phyloP scores from a whole-genome alignment of 2,888 invertebrate genomes.

The Venusia cambrica region DNA sequence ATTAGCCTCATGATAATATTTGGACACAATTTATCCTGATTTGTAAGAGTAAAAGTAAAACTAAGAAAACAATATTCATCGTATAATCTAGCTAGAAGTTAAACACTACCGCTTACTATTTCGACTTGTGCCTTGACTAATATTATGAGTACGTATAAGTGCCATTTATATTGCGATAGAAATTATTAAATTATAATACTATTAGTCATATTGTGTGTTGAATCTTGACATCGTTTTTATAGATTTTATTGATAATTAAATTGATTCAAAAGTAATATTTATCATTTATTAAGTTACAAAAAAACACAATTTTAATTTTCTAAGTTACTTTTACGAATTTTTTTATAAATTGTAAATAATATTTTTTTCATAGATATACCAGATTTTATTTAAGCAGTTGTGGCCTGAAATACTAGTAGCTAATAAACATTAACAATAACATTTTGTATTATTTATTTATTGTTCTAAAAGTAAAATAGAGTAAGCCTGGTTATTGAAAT shows the following conservation, averaged over 20 bases:
- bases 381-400: slow-evolving; percentile 41
- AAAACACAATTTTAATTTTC: background rate
- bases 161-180: slow-evolving; percentile 26
- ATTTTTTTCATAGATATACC: slow-evolving; percentile 38
- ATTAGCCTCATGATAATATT: too few relatives aligned
- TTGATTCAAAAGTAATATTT: background rate
- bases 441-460: slow-evolving; percentile 28
- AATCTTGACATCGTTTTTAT: slow-evolving; percentile 6
- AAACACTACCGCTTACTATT: slow-evolving; percentile 13
- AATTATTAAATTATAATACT: slow-evolving; percentile 11
- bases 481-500: too few relatives aligned
- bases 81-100: background rate
- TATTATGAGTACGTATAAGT: slow-evolving; percentile 21
- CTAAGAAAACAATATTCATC: too few relatives aligned
- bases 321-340: slow-evolving; percentile 21
- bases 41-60: too few relatives aligned
- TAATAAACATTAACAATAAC: slow-evolving; percentile 58
- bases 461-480: too few relatives aligned
- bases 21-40: too few relatives aligned
- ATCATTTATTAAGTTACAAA: slow-evolving; percentile 1
- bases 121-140: slow-evolving; percentile 26
- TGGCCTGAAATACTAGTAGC: slow-evolving; percentile 57
- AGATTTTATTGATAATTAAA: slow-evolving; percentile 3
- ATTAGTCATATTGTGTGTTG: slow-evolving; percentile 16
- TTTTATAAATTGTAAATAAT: slow-evolving; percentile 26